Conservation (phyloP, 2,113 vertebrate genomes). For the Chamaetylas fuelleborni region DNA sequence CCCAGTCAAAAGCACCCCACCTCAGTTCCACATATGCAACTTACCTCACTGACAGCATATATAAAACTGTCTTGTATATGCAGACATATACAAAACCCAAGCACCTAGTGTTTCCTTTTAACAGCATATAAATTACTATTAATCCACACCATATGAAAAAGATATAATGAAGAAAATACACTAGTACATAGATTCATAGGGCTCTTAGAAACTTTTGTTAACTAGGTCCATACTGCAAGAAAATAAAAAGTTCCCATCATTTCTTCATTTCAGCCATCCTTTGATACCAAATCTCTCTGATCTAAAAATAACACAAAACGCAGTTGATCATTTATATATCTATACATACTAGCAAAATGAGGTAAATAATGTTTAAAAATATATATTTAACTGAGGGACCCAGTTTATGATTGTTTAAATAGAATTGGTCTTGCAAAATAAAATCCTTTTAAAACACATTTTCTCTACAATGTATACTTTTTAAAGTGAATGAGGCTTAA, state of each 20-base stretch:
- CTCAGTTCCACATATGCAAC: neutral
- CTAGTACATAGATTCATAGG: neutral
- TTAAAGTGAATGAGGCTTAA: neutral
- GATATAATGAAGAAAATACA: neutral
- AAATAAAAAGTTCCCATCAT: neutral
- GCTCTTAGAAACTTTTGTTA: neutral
- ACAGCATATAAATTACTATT: neutral
- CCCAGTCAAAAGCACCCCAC: neutral
- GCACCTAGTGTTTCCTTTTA: neutral
- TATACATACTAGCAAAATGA: neutral
- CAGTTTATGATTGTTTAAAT: neutral
- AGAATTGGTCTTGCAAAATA: neutral
- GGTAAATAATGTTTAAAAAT: neutral
- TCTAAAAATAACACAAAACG: neutral
- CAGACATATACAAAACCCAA: neutral
- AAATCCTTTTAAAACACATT: neutral
- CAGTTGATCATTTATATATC: neutral
- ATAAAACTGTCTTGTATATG: neutral
- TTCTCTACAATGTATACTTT: conserved; percentile 1
- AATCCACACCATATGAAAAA: neutral
- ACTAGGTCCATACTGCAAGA: neutral
- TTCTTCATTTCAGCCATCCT: neutral
- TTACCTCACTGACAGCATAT: neutral
- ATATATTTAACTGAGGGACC: neutral
- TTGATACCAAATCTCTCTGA: neutral